Evolutionary conservation across 2,888 invertebrate genomes (phyloP).

Genomic region (Drosophila barbarae): DNA sequence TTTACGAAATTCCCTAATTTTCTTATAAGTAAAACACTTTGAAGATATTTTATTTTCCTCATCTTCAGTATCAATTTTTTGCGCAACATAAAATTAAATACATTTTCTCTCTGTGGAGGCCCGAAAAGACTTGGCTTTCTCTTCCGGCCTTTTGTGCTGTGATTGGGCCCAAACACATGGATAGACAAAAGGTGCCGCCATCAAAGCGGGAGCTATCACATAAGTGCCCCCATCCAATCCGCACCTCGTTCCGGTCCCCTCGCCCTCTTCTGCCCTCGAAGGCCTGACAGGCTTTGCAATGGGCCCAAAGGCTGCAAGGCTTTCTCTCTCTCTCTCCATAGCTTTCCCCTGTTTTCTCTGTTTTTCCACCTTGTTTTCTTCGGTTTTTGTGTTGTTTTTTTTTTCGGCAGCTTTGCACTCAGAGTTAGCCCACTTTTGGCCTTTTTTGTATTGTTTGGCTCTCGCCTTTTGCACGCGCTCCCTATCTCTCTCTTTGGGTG

Average conservation of each 20-base stretch:
- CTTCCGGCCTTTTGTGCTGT: constrained; percentile 39
- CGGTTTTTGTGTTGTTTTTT: constrained; percentile 7
- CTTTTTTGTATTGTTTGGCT: constrained; percentile 42
- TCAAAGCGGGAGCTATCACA: constrained; percentile 59
- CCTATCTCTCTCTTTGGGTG: constrained; percentile 29
- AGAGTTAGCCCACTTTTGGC: constrained; percentile 64
- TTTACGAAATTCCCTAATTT: too few species aligned
- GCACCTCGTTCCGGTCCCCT: neutral
- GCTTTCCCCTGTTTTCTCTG: constrained; percentile 24
- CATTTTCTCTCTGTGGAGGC: neutral
- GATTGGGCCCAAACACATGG: constrained; percentile 60
- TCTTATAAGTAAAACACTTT: too few species aligned
- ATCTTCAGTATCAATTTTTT: neutral
- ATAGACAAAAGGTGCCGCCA: constrained; percentile 67
- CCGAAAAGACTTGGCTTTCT: constrained; percentile 30
- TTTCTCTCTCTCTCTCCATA: constrained; percentile 6
- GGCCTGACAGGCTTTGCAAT: constrained; percentile 55
- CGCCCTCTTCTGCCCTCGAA: constrained; percentile 3
- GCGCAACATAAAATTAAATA: neutral
- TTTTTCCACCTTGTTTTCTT: constrained; percentile 41
- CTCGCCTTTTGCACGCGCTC: constrained; percentile 54
- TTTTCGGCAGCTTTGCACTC: constrained; percentile 58
- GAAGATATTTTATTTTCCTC: neutral
- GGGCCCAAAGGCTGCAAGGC: constrained; percentile 51
- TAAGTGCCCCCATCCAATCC: constrained; percentile 40